phyloP scores from a whole-genome alignment of 2,888 invertebrate genomes.

The Nemapogon koenigi region DNA sequence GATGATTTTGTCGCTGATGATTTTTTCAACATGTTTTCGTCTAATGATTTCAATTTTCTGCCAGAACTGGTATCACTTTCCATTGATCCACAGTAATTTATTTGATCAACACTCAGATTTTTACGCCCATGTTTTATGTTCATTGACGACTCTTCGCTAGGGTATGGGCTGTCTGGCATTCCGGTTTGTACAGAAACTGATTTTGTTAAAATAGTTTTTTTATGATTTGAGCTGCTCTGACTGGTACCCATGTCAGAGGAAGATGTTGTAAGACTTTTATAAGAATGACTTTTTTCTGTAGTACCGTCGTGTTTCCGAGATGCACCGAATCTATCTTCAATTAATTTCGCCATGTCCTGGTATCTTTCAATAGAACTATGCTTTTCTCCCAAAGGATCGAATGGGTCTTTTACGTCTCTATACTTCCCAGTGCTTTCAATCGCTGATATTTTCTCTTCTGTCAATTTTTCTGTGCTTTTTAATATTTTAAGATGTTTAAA shows the following conservation, averaged over 20 bases:
- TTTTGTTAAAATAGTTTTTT: constrained; percentile 55
- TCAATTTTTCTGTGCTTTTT: constrained; percentile 47
- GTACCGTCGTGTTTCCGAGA: constrained; percentile 49
- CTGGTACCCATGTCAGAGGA: constrained; percentile 61
- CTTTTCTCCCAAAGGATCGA: constrained; percentile 68
- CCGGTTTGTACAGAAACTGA: constrained; percentile 61
- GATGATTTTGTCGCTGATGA: constrained; percentile 51
- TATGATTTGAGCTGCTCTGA: constrained; percentile 54
- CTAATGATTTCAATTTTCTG: constrained; percentile 51
- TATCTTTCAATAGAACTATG: constrained; percentile 74
- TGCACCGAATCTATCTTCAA: constrained; percentile 71
- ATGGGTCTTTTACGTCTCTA: constrained; percentile 58
- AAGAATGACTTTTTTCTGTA: constrained; percentile 57
- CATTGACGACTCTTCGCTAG: constrained; percentile 43
- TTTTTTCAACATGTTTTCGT: constrained; percentile 58
- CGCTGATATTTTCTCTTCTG: constrained; percentile 50
- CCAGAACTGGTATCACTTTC: constrained; percentile 58
- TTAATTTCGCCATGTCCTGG: constrained; percentile 74
- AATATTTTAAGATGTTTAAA: constrained; percentile 67
- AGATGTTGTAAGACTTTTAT: constrained; percentile 58
- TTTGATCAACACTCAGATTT: constrained; percentile 58
- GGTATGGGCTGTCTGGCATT: constrained; percentile 47
- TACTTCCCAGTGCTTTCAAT: constrained; percentile 44
- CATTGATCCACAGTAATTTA: constrained; percentile 59
- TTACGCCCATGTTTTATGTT: constrained; percentile 56